phyloP scores from a whole-genome alignment of 2,888 invertebrate genomes.

The Timema cristinae region DNA sequence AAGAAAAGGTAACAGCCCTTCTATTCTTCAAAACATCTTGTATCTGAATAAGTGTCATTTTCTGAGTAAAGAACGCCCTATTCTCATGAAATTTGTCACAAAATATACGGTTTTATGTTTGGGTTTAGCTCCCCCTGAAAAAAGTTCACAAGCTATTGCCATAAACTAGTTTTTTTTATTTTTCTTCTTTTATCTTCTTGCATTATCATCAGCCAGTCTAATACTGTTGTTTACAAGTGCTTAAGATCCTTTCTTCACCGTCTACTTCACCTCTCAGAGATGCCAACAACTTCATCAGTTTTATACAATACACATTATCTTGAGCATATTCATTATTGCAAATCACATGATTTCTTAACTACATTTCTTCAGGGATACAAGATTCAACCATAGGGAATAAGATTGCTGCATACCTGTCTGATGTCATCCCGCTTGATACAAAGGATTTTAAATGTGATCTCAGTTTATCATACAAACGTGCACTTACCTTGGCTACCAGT shows the following conservation, averaged over 20 bases:
- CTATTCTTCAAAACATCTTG: neutral
- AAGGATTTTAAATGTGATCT: neutral
- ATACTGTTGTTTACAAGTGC: neutral
- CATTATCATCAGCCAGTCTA: neutral
- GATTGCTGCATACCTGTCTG: neutral
- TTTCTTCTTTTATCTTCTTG: neutral
- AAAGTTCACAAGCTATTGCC: neutral
- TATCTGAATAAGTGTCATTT: neutral
- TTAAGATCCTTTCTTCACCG: neutral
- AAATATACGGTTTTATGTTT: neutral
- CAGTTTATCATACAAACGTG: neutral
- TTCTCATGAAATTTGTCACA: conserved; percentile 7
- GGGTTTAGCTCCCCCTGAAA: neutral
- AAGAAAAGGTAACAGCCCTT: neutral
- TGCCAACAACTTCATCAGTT: neutral
- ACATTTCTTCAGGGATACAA: conserved; percentile 4
- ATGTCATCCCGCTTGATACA: neutral
- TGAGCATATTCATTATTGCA: neutral
- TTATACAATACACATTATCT: neutral
- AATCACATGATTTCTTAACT: neutral
- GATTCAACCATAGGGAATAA: conserved; percentile 10
- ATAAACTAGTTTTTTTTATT: neutral
- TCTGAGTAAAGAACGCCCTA: neutral
- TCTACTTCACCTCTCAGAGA: conserved; percentile 1
- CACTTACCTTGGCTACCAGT: neutral